A percentile compares a stretch with the other conserved stretches of the same genome.
phyloP scores from a whole-genome alignment of 37 sponge, comb jelly and placozoan genomes.

The Tethya wilhelma region DNA sequence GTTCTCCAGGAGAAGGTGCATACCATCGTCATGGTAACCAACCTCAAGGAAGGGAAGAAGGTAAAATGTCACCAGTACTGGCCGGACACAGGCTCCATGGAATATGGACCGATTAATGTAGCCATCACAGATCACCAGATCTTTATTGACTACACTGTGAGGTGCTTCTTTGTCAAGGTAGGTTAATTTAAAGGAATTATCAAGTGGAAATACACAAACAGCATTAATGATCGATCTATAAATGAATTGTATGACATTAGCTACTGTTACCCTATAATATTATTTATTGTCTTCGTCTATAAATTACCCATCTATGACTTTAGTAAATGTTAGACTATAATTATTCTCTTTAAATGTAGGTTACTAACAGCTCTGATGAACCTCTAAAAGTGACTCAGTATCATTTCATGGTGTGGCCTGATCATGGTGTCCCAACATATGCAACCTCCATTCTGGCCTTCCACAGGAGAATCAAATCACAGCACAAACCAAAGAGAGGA shows the following conservation, averaged over 20 bases:
- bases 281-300: too few species aligned
- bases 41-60: slow-evolving; percentile 66
- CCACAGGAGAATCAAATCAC: slow-evolving; percentile 25
- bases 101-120: slow-evolving; percentile 63
- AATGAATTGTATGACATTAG: too few species aligned
- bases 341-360: too few species aligned
- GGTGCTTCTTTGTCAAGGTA: slow-evolving; percentile 43
- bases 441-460: slow-evolving; percentile 60
- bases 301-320: too few species aligned
- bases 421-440: slow-evolving; percentile 76
- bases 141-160: slow-evolving; percentile 56
- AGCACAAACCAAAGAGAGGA: slow-evolving; percentile 6
- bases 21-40: slow-evolving; percentile 81
- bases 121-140: slow-evolving; percentile 35
- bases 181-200: too few species aligned
- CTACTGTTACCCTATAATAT: too few species aligned
- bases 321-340: too few species aligned
- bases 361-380: too few species aligned
- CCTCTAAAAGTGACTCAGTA: slow-evolving; percentile 47
- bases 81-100: slow-evolving; percentile 40
- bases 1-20: slow-evolving; percentile 67
- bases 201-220: too few species aligned
- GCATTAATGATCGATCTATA: too few species aligned
- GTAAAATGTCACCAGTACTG: slow-evolving; percentile 85
- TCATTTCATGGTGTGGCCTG: slow-evolving; percentile 78